These are phyloP conservation scores for Hesperophylax magnus DNA, from an alignment of 1,140 invertebrate species.

Conservation along the genomic window DNA sequence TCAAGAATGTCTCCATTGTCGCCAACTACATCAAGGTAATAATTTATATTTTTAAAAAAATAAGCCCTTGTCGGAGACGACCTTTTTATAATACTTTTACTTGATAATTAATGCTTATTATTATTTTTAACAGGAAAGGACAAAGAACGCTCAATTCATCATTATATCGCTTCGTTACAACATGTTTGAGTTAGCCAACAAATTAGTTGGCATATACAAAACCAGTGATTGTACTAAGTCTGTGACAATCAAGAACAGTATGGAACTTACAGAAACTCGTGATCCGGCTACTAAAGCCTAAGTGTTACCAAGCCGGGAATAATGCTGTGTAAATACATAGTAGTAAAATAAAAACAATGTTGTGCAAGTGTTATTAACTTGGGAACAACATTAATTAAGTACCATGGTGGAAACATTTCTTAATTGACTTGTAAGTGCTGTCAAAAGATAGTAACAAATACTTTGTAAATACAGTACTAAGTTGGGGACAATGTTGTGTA, in stretches of 20 bases:
- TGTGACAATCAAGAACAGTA: slow-evolving; percentile 75
- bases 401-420: too few relatives aligned
- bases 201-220: slow-evolving; percentile 96
- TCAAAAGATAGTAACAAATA: too few relatives aligned
- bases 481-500: too few relatives aligned
- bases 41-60: background rate
- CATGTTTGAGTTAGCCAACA: slow-evolving; percentile 97
- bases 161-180: slow-evolving; percentile 97
- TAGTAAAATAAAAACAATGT: too few relatives aligned
- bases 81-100: too few relatives aligned
- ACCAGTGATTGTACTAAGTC: slow-evolving; percentile 91
- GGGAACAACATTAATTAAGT: too few relatives aligned
- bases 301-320: too few relatives aligned
- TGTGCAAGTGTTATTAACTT: too few relatives aligned
- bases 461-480: too few relatives aligned
- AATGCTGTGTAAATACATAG: too few relatives aligned
- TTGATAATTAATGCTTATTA: background rate
- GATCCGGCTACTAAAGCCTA: background rate
- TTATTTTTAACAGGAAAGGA: slow-evolving; percentile 81
- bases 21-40: slow-evolving; percentile 97
- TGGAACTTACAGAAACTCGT: slow-evolving; percentile 33
- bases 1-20: slow-evolving; percentile 99
- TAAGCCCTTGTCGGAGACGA: too few relatives aligned
- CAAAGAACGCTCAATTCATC: slow-evolving; percentile 98
- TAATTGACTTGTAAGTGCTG: too few relatives aligned